These are phyloP conservation scores for Lumbricus terrestris DNA, from an alignment of 2,888 invertebrate species.

Conservation along the genomic window DNA sequence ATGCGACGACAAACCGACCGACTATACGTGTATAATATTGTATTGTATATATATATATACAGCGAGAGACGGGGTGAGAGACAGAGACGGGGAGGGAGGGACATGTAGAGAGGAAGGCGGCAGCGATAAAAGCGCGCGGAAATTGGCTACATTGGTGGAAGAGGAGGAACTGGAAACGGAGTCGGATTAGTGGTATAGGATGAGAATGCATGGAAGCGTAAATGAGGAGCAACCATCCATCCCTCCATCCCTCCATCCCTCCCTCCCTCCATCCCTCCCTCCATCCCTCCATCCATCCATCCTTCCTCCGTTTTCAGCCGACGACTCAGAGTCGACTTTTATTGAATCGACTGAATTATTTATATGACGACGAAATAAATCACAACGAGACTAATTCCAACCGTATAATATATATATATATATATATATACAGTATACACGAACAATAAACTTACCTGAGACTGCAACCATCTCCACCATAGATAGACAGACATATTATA, in stretches of 20 bases:
- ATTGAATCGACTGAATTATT: constrained; percentile 13
- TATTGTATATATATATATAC: too few relatives aligned
- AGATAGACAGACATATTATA: too few relatives aligned
- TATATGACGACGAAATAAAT: background rate
- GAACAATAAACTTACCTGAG: background rate
- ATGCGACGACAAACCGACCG: too few relatives aligned
- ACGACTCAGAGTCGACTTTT: constrained; percentile 6
- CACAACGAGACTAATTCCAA: background rate
- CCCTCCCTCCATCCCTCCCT: too few relatives aligned
- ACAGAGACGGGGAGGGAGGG: background rate
- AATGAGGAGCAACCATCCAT: background rate
- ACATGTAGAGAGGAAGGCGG: background rate
- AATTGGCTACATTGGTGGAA: background rate
- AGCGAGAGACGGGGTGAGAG: too few relatives aligned
- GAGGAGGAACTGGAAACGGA: background rate
- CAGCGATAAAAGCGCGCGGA: background rate
- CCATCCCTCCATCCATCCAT: too few relatives aligned
- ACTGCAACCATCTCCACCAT: background rate
- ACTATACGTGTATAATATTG: too few relatives aligned
- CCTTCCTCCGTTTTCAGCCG: background rate
- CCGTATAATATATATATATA: too few relatives aligned
- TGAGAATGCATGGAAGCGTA: constrained; percentile 6
- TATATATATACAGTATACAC: too few relatives aligned
- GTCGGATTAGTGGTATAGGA: background rate
- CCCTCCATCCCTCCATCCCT: too few relatives aligned